Base-by-base conservation (phyloP, 2,797 vertebrate genomes). In the Heliangelus exortis region DNA sequence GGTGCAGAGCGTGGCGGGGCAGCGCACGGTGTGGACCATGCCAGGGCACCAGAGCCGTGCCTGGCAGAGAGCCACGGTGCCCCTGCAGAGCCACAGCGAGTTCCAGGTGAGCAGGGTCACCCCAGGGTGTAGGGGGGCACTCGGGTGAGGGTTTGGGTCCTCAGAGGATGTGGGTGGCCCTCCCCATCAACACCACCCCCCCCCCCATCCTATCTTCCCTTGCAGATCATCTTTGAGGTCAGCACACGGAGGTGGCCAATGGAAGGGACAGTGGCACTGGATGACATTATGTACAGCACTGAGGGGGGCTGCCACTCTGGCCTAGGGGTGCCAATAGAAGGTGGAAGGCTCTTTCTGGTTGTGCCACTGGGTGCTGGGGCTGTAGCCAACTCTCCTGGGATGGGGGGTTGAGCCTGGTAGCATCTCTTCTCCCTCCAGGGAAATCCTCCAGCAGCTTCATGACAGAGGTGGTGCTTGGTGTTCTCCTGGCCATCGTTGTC, bases 171-270 rank as follows among this genome's bases (percentile, higher is more conserved):
- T 16, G 10, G 39, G 18, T 7, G n/a, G 12, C n/a, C 58, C 28
- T 53, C 61, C 61, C 14, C 19, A 6, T 9, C 39, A 39, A 12
- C 28, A 17, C 20, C 63, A 66, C 12, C 17, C 5, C 5, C 17
- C 5, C 5, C 10, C 15, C 10, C 16, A 21, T 7, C 9, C 5
- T 22, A 15, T 75, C 28, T 72, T 47, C 16, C 41, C 57, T 39
- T 7, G 1, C 96, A 99, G 99, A 98, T 99, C 34, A 91, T 98
- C 78, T 98, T 99, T 83, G 98, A 99, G 90, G 98, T 98, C 57
- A 79, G 97, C 43, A 98, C 98, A 12, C 95, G 96, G 4, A 80
- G 90, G 3, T 97, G 97, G 95, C 97, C 97, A 0, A 96, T 89
- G 50, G 78, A 96, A 10, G 98, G 98, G 8, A 93, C 98, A 1